Evolutionary conservation across 2,888 invertebrate species (phyloP), one percentile per base, ranked within the genome.

Genomic region (Apamea monoglypha): DNA sequence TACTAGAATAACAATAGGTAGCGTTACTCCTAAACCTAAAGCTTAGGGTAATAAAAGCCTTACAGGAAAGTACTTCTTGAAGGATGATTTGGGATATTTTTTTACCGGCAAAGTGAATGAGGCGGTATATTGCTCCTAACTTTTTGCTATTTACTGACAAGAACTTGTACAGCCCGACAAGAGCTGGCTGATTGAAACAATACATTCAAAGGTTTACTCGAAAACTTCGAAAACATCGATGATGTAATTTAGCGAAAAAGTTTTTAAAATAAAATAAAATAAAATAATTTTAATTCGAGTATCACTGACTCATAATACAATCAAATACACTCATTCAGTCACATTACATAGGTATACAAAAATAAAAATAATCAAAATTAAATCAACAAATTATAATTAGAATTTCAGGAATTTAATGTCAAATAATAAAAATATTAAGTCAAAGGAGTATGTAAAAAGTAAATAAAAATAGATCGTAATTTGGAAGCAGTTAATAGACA

Each of bases 11-110:
- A 85, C 76, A 87, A 82, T 69, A 74, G 77, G 73, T 78, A 78
- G 67, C 63, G 75, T 67, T 78, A 64, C 67, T 63, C 47, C 47
- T 47, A 64, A 67, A 59, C 59, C 76, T 71, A 59, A 78, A 74
- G 68, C 67, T 81, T 74, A 78, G 69, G 64, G 76, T 81, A 81
- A 75, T 88, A 80, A 81, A 69, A 74, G 61, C 66, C 67, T 36
- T 63, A 75, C 64, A 78, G 66, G 66, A 89, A 84, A 83, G 80
- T 80, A 80, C 79, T 75, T 81, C 81, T 83, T 78, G 76, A 84
- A 89, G 71, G 74, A 83, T 88, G 90, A 89, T 81, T 81, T 68
- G 78, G 83, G 85, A 88, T 74, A 69, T 82, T 85, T 83, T 84
- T 81, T 87, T 82, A 76, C 73, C 61, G 29, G 53, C 68, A 76